Base-by-base conservation (phyloP, 2,888 invertebrate species). In the Empis livida region DNA sequence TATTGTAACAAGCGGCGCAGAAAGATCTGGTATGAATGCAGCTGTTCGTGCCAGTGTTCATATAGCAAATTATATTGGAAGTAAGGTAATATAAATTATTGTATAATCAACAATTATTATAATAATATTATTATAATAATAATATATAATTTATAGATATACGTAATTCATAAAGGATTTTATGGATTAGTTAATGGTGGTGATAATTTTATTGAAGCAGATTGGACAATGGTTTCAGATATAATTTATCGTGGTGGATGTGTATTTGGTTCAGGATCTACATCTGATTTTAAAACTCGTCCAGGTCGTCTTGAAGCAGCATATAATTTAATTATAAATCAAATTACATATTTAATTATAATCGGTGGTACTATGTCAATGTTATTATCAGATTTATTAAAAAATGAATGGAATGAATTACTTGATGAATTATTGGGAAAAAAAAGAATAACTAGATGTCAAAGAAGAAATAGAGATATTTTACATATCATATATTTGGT, bases 1-100 rank as follows among this genome's bases (percentile, higher is more conserved):
- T 9, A 27, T 27, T 27, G 5, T 27, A 27, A 27, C 23, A 27
- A 27, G 23, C 23, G 95, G 95, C 46, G 93, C 95, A 27, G 95
- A 95, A 1, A 90, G 93, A 44, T 94, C 95, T 70, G 95, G 96
- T 44, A 94, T 95, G 90, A 96, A 96, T 70, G 92, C 95, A 10
- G 91, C 92, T 1, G 90, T 94, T 44, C 81, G 95, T 40, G 90
- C 94, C 2, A 27, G 23, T 27, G 23, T 27, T 9, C 23, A 8
- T 27, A 27, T 27, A 8, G 23, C 23, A 27, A 27, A 27, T 27
- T 27, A 27, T 27, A 4, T 27, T 8, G 23, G 23, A 6, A 27
- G 23, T 27, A 27, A 27, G 23, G 23, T 27, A 27, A 27, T 27
- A 4, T 8, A 27, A 27, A 27, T 20, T 20, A 20, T n/a, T n/a